These are phyloP conservation scores for Eurystomus glaucurus DNA, from an alignment of 2,797 vertebrate species.

Conservation along the genomic window DNA sequence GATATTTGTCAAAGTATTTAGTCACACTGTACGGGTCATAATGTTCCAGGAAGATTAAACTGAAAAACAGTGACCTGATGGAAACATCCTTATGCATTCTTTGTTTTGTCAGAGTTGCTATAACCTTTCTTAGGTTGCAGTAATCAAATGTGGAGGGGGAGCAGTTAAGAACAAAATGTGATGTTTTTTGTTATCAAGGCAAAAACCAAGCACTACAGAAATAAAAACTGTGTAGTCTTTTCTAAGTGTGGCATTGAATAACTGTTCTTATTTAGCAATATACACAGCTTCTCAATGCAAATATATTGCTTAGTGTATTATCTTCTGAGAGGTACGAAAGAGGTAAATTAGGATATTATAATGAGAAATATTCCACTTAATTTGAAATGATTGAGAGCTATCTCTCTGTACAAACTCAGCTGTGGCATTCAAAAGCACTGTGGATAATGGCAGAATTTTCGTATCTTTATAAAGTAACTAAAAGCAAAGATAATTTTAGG, in stretches of 20 bases:
- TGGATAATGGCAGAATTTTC: conserved; percentile 46
- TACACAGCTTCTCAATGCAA: conserved; percentile 35
- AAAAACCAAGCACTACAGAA: neutral
- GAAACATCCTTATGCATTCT: neutral
- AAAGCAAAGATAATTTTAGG: conserved; percentile 62
- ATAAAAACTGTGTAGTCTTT: neutral
- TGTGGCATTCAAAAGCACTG: conserved; percentile 39
- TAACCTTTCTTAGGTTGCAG: neutral
- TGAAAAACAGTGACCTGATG: neutral
- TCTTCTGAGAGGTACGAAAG: conserved; percentile 45
- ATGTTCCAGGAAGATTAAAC: neutral
- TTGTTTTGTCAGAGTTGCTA: neutral
- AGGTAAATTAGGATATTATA: conserved; percentile 69
- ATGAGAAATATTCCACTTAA: conserved; percentile 69
- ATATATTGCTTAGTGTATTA: conserved; percentile 50
- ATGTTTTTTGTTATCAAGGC: neutral
- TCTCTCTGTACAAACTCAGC: conserved; percentile 51
- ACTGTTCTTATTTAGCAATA: conserved; percentile 10
- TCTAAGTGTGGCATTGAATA: neutral
- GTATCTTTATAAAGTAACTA: conserved; percentile 38
- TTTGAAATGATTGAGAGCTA: conserved; percentile 52
- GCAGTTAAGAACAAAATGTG: neutral
- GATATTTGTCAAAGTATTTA: neutral
- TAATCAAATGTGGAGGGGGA: neutral
- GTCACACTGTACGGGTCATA: neutral